These are phyloP conservation scores for Pelodiscus sinensis DNA, from an alignment of 2,113 vertebrate species.

Conservation along the genomic window DNA sequence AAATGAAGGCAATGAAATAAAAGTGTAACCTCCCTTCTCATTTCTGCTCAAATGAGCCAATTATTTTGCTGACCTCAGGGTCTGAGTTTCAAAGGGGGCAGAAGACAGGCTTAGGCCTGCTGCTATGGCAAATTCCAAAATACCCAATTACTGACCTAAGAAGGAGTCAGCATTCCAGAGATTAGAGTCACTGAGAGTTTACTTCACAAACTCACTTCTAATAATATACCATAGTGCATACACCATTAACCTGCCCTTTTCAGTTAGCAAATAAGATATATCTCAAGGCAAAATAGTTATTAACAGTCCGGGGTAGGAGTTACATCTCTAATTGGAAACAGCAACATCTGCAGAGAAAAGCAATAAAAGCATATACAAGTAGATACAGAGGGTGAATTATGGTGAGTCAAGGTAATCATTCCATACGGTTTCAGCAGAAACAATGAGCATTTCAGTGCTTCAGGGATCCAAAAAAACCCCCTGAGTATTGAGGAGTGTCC, in stretches of 20 bases:
- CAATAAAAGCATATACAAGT: conserved; percentile 66
- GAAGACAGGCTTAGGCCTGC: conserved; percentile 89
- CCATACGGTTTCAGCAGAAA: conserved; percentile 39
- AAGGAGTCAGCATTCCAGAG: conserved; percentile 88
- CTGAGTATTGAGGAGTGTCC: conserved; percentile 24
- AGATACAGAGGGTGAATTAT: conserved; percentile 48
- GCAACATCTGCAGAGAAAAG: conserved; percentile 72
- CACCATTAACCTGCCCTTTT: conserved; percentile 84
- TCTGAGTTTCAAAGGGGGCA: conserved; percentile 82
- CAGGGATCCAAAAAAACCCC: conserved; percentile 12
- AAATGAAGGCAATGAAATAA: conserved; percentile 46
- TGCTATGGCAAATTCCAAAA: conserved; percentile 78
- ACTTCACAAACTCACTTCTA: conserved; percentile 86
- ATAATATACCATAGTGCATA: conserved; percentile 79
- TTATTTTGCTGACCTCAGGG: conserved; percentile 82
- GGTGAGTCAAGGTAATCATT: conserved; percentile 43
- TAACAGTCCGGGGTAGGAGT: conserved; percentile 77
- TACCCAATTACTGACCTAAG: conserved; percentile 88
- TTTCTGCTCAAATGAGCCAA: conserved; percentile 80
- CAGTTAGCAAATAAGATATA: conserved; percentile 81
- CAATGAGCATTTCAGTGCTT: conserved; percentile 40
- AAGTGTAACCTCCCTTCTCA: conserved; percentile 72
- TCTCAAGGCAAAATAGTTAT: conserved; percentile 81
- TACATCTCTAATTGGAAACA: conserved; percentile 84
- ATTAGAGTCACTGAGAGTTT: conserved; percentile 87